Percentiles rank a stretch among this genome's conserved stretches.
Evolutionary conservation across 2,113 vertebrate genomes (phyloP).

Genomic region (Nannospalax galili): DNA sequence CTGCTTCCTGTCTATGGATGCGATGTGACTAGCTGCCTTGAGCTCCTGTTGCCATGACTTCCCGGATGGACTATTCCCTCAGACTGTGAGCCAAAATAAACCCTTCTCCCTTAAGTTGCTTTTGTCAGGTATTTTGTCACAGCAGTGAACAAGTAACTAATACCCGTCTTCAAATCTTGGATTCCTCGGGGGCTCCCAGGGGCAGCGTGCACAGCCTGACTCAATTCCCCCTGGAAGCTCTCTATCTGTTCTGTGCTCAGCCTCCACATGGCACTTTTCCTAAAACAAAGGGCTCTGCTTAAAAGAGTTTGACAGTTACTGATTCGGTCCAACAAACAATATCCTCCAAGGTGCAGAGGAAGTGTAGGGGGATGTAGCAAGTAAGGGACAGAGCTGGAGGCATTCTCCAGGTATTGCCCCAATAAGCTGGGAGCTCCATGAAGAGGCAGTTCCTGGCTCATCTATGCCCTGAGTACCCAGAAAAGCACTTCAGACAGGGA

Average conservation of each 20-base stretch:
- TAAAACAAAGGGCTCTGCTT: background rate
- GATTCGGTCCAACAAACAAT: background rate
- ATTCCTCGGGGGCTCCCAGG: background rate
- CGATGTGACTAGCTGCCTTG: no score
- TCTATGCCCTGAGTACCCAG: background rate
- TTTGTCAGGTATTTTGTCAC: no score
- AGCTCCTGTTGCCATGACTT: no score
- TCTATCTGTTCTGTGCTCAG: background rate
- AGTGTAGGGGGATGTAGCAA: background rate
- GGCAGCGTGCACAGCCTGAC: background rate
- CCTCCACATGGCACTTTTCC: background rate
- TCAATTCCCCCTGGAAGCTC: no score
- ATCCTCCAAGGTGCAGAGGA: background rate
- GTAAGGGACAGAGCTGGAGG: background rate
- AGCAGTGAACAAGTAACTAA: no score
- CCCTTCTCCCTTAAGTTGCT: no score
- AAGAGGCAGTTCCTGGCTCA: background rate
- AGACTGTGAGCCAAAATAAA: no score
- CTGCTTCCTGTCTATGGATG: no score
- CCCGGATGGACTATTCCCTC: no score
- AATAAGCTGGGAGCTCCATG: background rate
- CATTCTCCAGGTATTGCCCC: background rate
- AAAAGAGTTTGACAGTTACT: background rate
- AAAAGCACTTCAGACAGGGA: background rate
- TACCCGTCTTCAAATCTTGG: background rate